Percentiles rank a stretch among this genome's conserved stretches.
These are phyloP conservation scores for Nebria ingens DNA, from an alignment of 1,140 invertebrate species.

Conservation along the genomic window DNA sequence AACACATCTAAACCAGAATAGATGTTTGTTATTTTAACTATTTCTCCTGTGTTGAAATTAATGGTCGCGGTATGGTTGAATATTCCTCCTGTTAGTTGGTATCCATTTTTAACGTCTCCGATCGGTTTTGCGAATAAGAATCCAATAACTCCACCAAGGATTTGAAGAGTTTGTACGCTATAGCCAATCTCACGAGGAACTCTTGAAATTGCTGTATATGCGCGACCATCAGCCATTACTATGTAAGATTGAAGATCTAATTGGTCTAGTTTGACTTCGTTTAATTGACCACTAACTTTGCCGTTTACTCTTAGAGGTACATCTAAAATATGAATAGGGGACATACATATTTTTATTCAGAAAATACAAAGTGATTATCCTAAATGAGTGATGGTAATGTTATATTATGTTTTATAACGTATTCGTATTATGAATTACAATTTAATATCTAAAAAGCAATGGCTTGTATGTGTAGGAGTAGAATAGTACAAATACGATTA, in stretches of 20 bases:
- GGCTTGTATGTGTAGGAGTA: no score
- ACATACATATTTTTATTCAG: not conserved
- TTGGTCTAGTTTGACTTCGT: constrained; percentile 58
- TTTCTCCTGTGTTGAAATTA: constrained; percentile 60
- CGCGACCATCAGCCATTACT: constrained; percentile 74
- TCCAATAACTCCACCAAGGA: constrained; percentile 70
- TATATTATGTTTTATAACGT: not conserved
- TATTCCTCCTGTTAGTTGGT: constrained; percentile 67
- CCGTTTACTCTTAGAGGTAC: constrained; percentile 76
- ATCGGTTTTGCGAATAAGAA: constrained; percentile 85
- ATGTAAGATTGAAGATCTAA: constrained; percentile 89
- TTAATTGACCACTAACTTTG: constrained; percentile 69
- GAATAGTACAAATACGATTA: no score
- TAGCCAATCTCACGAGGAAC: constrained; percentile 61
- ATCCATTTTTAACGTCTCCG: constrained; percentile 70
- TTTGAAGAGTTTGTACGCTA: constrained; percentile 67
- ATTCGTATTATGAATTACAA: no score
- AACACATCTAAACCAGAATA: constrained; percentile 82
- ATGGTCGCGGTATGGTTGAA: constrained; percentile 74
- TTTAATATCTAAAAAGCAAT: no score
- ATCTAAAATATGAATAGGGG: constrained; percentile 40
- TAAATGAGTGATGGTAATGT: not conserved
- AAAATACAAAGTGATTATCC: constrained; percentile 11
- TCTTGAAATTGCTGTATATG: constrained; percentile 82
- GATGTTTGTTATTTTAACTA: constrained; percentile 61